phyloP scores from a whole-genome alignment of 2,797 vertebrate species.

The Cryptoblepharus egeriae region DNA sequence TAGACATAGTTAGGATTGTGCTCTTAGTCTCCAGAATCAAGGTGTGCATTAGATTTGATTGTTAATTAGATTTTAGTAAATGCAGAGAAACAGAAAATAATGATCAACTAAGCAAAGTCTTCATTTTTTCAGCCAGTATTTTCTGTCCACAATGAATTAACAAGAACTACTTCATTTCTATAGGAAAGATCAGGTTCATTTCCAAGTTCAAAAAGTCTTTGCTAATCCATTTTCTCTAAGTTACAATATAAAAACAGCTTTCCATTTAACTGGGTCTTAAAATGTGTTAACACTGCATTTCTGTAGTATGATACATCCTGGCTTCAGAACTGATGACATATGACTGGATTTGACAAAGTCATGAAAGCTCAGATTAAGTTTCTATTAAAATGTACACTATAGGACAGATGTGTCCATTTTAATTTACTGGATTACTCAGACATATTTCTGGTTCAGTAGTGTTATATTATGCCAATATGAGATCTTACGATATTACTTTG shows the following conservation, averaged over 20 bases:
- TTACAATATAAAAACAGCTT: conserved; percentile 17
- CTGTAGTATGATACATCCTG: conserved; percentile 46
- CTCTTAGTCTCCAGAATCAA: no score
- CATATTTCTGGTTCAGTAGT: conserved; percentile 68
- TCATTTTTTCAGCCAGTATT: not conserved
- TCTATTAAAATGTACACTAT: conserved; percentile 76
- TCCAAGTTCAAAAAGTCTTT: not conserved
- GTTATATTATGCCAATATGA: conserved; percentile 73
- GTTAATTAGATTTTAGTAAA: no score
- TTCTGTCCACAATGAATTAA: not conserved
- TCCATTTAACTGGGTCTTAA: conserved; percentile 46
- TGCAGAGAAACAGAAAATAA: not conserved
- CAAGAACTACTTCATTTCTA: not conserved
- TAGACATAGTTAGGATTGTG: no score
- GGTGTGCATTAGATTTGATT: no score
- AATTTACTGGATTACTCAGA: conserved; percentile 70
- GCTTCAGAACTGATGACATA: conserved; percentile 63
- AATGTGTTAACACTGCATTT: conserved; percentile 64
- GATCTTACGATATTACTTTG: conserved; percentile 60
- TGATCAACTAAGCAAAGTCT: not conserved
- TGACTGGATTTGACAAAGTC: conserved; percentile 79
- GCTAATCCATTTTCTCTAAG: not conserved
- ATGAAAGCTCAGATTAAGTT: conserved; percentile 75
- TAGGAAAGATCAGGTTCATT: not conserved
- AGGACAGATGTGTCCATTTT: conserved; percentile 80